These are phyloP conservation scores for Corydoras maculifer DNA, from an alignment of 2,113 vertebrate species.

Conservation along the genomic window DNA sequence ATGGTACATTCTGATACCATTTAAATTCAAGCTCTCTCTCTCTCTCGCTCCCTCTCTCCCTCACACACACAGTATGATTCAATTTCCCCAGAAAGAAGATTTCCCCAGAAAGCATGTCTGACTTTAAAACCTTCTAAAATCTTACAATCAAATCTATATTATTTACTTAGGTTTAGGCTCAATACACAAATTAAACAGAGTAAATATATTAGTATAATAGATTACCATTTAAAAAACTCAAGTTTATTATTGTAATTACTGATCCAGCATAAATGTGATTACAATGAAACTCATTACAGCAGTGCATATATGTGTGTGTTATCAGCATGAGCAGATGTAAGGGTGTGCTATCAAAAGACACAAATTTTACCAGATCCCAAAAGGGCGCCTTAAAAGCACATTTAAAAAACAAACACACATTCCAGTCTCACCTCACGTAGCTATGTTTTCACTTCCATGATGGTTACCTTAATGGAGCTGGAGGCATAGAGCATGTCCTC, in stretches of 20 bases:
- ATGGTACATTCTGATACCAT: slow-evolving; percentile 16
- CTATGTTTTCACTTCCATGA: neutral
- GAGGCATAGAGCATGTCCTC: slow-evolving; percentile 96
- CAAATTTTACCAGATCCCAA: neutral
- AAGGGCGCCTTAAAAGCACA: neutral
- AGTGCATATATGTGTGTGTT: neutral
- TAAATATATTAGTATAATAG: too few species aligned
- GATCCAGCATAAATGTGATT: too few species aligned
- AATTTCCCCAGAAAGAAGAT: slow-evolving; percentile 32
- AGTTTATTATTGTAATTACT: too few species aligned
- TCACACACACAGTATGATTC: slow-evolving; percentile 17
- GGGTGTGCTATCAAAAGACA: slow-evolving; percentile 4
- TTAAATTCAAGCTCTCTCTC: slow-evolving; percentile 13
- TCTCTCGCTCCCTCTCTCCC: neutral
- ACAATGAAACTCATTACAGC: neutral
- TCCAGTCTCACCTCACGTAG: neutral
- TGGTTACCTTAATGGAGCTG: slow-evolving; percentile 78
- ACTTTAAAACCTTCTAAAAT: too few species aligned
- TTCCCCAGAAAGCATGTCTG: too few species aligned
- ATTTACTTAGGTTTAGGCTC: too few species aligned
- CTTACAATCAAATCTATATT: too few species aligned
- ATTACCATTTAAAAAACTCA: too few species aligned
- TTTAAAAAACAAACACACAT: neutral
- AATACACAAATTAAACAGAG: too few species aligned
- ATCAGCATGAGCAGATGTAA: neutral